phyloP scores from a whole-genome alignment of 1,140 invertebrate genomes.

The Lucilia sericata region DNA sequence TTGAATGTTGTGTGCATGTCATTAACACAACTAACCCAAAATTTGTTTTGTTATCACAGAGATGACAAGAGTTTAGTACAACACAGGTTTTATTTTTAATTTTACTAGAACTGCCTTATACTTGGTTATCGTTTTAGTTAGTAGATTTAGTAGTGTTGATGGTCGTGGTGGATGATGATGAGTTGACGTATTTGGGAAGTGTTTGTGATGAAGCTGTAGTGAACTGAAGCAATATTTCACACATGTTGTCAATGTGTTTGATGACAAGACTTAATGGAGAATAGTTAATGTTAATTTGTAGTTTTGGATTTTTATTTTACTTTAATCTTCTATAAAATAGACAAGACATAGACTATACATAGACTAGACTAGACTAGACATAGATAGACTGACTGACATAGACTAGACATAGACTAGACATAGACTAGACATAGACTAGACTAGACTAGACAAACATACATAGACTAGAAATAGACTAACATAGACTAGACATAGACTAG shows the following conservation, averaged over 20 bases:
- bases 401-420: too few species aligned
- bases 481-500: too few species aligned
- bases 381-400: too few species aligned
- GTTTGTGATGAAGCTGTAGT: background rate
- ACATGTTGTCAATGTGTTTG: background rate
- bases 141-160: background rate
- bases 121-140: background rate
- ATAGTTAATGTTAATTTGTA: background rate
- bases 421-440: too few species aligned
- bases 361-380: too few species aligned
- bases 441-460: too few species aligned
- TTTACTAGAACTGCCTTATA: background rate
- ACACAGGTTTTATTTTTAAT: background rate
- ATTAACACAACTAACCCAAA: constrained; percentile 38
- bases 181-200: too few species aligned
- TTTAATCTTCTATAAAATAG: too few species aligned
- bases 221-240: background rate
- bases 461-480: too few species aligned
- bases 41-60: constrained; percentile 4
- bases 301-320: background rate
- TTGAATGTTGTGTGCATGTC: constrained; percentile 34
- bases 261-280: background rate
- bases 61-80: background rate
- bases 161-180: background rate
- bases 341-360: too few species aligned